A percentile compares a stretch with the other conserved stretches of the same genome.
Conservation (phyloP, 2,888 invertebrate genomes). For the Cheilosia grossa region DNA sequence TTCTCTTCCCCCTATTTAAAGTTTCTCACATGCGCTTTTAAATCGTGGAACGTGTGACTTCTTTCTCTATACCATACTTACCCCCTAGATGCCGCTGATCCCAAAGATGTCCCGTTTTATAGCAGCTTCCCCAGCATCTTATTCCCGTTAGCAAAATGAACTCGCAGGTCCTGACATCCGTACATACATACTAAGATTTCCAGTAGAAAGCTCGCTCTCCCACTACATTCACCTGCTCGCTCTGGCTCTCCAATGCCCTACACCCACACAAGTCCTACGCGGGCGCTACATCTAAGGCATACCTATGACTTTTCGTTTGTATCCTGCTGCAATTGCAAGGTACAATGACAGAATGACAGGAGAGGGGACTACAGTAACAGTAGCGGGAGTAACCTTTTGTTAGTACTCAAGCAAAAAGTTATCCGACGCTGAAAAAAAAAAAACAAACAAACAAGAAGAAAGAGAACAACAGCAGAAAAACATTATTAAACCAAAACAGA, state of each 20-base stretch:
- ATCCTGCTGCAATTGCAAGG: constrained; percentile 41
- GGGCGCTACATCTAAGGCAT: constrained; percentile 8
- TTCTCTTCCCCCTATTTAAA: neutral
- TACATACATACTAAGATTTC: neutral
- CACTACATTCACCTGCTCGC: neutral
- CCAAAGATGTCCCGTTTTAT: neutral
- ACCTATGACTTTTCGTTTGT: constrained; percentile 9
- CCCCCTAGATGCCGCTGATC: constrained; percentile 8
- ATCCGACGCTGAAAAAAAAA: constrained; percentile 40
- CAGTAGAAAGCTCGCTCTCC: constrained; percentile 15
- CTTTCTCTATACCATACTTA: neutral
- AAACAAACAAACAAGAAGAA: constrained; percentile 11
- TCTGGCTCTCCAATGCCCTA: constrained; percentile 2
- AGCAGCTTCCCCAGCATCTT: neutral
- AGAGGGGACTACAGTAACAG: constrained; percentile 50
- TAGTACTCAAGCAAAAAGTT: constrained; percentile 63
- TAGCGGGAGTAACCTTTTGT: constrained; percentile 71
- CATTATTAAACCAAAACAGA: constrained; percentile 71
- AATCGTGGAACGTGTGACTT: neutral
- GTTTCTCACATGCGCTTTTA: neutral
- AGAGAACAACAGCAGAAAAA: constrained; percentile 27
- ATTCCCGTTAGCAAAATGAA: constrained; percentile 21
- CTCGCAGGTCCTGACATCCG: neutral
- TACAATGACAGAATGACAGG: constrained; percentile 72
- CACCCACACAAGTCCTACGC: constrained; percentile 28